phyloP scores from a whole-genome alignment of 2,888 invertebrate genomes.

The Acanthopleura granulata region DNA sequence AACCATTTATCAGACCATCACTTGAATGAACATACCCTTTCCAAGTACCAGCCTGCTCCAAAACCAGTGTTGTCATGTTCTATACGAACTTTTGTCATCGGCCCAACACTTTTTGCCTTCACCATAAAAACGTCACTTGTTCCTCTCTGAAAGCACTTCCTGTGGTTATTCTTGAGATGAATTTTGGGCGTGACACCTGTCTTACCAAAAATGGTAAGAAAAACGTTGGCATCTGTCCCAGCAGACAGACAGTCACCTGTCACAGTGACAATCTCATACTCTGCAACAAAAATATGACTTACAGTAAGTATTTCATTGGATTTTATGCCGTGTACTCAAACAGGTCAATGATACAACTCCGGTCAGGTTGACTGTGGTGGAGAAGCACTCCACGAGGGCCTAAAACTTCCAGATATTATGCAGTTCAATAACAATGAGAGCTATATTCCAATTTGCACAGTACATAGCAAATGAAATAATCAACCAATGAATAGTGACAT shows the following conservation, averaged over 20 bases:
- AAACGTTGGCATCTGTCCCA: conserved; percentile 68
- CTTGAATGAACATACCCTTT: conserved; percentile 54
- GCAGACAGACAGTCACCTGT: conserved; percentile 64
- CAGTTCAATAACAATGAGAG: too few species aligned
- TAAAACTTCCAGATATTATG: background rate
- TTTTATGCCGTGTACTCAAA: too few species aligned
- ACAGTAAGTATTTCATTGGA: background rate
- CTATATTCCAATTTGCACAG: too few species aligned
- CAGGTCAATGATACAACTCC: too few species aligned
- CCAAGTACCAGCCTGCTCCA: conserved; percentile 68
- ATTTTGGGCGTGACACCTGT: conserved; percentile 63
- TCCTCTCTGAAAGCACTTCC: conserved; percentile 50
- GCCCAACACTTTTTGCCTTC: conserved; percentile 66
- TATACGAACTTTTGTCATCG: conserved; percentile 64
- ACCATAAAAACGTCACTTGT: conserved; percentile 62
- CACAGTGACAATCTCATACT: conserved; percentile 68
- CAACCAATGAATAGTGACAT: too few species aligned
- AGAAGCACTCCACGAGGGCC: background rate
- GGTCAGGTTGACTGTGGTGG: background rate
- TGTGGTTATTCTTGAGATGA: conserved; percentile 53
- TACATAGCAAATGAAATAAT: too few species aligned
- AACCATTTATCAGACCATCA: too few species aligned
- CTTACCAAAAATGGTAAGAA: conserved; percentile 65
- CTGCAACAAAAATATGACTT: conserved; percentile 44
- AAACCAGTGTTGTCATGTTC: conserved; percentile 68